A percentile compares a stretch with the other conserved stretches of the same genome.
phyloP scores from a whole-genome alignment of 2,797 vertebrate genomes.

The Aplochiton taeniatus region DNA sequence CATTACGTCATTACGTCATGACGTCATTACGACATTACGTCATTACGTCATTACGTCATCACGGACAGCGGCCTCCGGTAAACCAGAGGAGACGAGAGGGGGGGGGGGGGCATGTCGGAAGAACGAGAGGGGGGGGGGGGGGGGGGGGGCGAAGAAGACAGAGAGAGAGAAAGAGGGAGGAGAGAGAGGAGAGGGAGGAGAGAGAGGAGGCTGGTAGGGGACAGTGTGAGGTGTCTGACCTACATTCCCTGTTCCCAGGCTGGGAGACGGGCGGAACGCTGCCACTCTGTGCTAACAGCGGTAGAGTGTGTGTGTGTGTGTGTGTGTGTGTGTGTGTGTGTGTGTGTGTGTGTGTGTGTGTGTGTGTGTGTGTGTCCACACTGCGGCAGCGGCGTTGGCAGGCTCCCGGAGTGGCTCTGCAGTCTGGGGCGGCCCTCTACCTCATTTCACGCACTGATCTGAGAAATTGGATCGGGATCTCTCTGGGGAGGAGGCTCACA shows the following conservation, averaged over 20 bases:
- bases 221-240: slow-evolving; percentile 37
- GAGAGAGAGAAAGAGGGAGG: not conserved
- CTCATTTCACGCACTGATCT: slow-evolving; percentile 26
- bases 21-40: too few species aligned
- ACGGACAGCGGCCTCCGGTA: too few species aligned
- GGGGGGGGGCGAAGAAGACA: not conserved
- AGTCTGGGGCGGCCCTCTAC: not conserved
- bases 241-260: slow-evolving; percentile 37
- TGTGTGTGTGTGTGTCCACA: slow-evolving; percentile 14
- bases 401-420: slow-evolving; percentile 1
- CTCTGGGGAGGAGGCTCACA: slow-evolving; percentile 10
- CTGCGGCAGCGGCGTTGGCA: slow-evolving; percentile 16
- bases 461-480: slow-evolving; percentile 46
- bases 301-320: not conserved
- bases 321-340: slow-evolving; percentile 3
- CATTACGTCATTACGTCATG: too few species aligned
- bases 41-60: too few species aligned
- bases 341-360: slow-evolving; percentile 4
- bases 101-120: too few species aligned
- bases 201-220: too few species aligned
- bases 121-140: not conserved
- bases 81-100: too few species aligned
- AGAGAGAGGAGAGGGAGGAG: not conserved
- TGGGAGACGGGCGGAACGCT: slow-evolving; percentile 26
- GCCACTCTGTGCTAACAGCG: not conserved